These are phyloP conservation scores for Diprion similis DNA, from an alignment of 1,140 invertebrate genomes.

Conservation along the genomic window DNA sequence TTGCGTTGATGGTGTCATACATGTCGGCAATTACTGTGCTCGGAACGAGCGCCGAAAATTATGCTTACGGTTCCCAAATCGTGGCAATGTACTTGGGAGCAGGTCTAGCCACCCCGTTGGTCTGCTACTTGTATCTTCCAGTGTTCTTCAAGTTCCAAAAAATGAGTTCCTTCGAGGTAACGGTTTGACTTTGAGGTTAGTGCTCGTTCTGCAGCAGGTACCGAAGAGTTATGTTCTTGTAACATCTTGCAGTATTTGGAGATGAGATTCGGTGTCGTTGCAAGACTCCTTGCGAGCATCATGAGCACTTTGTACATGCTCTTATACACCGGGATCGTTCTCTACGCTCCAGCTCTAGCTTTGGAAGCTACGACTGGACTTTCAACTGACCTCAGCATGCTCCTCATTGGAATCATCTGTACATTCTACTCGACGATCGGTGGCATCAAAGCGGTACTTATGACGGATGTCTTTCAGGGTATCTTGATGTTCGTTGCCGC, in stretches of 20 bases:
- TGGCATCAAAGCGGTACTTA: constrained; percentile 84
- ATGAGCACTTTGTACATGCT: constrained; percentile 82
- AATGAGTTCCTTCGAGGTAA: constrained; percentile 82
- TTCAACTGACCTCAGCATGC: constrained; percentile 72
- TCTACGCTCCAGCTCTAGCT: constrained; percentile 87
- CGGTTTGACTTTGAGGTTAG: neutral
- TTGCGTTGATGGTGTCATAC: constrained; percentile 87
- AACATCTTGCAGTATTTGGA: constrained; percentile 72
- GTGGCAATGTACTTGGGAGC: constrained; percentile 80
- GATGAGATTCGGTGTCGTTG: constrained; percentile 71
- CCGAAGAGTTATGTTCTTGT: neutral
- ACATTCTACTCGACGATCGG: constrained; percentile 84
- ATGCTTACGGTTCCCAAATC: constrained; percentile 79
- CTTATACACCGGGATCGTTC: constrained; percentile 87
- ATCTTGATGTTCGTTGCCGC: constrained; percentile 75
- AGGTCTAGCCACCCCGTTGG: constrained; percentile 76
- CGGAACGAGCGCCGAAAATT: constrained; percentile 82
- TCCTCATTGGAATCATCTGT: constrained; percentile 79
- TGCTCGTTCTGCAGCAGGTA: neutral
- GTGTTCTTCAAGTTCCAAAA: constrained; percentile 83
- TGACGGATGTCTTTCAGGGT: constrained; percentile 81
- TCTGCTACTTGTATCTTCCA: constrained; percentile 79
- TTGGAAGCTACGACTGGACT: constrained; percentile 82
- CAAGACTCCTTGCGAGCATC: constrained; percentile 72
- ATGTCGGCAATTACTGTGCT: constrained; percentile 91